Evolutionary conservation across 2,113 vertebrate species (phyloP), one percentile per base, ranked within the genome.

Genomic region (Rhabdomys dilectus): DNA sequence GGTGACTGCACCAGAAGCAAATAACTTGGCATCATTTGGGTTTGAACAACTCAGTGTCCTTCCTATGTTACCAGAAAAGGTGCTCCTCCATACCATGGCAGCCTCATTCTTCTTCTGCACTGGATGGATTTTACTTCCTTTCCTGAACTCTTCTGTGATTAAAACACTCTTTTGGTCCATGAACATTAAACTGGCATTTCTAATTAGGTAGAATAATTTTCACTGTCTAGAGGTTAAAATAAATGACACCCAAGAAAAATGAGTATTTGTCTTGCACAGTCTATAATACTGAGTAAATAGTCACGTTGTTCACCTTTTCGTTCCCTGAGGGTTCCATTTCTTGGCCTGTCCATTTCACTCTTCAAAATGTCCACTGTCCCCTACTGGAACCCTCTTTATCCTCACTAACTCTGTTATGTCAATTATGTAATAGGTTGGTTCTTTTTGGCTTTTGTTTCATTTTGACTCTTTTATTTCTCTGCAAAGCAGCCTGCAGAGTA

Each of bases 321-420:
- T 15, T 9, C 16, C 0, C 16, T 9, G 91, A 92, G 56, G 34
- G 72, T 91, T 92, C 17, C 36, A 75, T 77, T 91, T 96, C 58
- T 94, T 81, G 91, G 51, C 93, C 90, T 96, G 93, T 97, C 96
- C 96, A 26, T 98, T 98, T 98, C 66, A 91, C 94, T 97, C 97
- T 98, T 98, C 95, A 96, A 97, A 97, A 97, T 98, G 97, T 98
- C 97, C 97, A 91, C 94, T 94, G 90, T 97, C 95, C 97, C 91
- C 62, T 36, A 51, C 96, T 42, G 86, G 88, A 97, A 75, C n/a
- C 80, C 89, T 96, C 98, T 97, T 98, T 98, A 96, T 98, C 97
- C 97, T 95, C 89, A 89, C 95, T 96, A 98, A 97, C 97, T 97
- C 98, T 95, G 92, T 97, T 97, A 95, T 95, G 95, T 98, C 96